Evolutionary conservation across 64 coral and sea anemone species (phyloP).

Genomic region (Stylophora pistillata): DNA sequence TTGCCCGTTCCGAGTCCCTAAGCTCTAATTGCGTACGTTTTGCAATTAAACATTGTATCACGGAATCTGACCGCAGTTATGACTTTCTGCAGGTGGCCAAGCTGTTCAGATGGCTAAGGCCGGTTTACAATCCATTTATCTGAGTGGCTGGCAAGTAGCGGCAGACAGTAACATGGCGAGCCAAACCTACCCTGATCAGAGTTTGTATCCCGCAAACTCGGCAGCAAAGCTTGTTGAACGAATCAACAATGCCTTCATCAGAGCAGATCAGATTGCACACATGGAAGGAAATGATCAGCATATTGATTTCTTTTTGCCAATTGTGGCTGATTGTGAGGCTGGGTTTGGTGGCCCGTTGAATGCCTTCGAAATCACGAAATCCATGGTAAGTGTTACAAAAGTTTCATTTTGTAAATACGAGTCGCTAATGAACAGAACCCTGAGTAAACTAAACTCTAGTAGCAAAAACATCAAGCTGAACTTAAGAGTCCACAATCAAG

Average conservation of each 20-base stretch:
- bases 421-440: not conserved
- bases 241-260: conserved; percentile 81
- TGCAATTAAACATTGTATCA: too few relatives aligned
- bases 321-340: conserved; percentile 86
- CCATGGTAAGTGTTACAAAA: conserved; percentile 52
- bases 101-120: conserved; percentile 93
- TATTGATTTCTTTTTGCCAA: conserved; percentile 72
- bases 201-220: conserved; percentile 83
- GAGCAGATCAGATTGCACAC: conserved; percentile 82
- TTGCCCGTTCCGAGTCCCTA: too few relatives aligned
- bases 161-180: conserved; percentile 79
- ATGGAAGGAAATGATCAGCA: conserved; percentile 73
- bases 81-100: conserved; percentile 44
- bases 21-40: too few relatives aligned
- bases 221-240: conserved; percentile 85
- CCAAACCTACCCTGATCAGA: conserved; percentile 88
- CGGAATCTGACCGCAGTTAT: not conserved
- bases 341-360: conserved; percentile 91
- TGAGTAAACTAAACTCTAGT: too few relatives aligned
- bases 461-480: too few relatives aligned
- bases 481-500: too few relatives aligned
- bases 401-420: not conserved
- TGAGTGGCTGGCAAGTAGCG: conserved; percentile 93
- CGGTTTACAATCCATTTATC: conserved; percentile 75
- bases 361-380: conserved; percentile 83